Evolutionary conservation across 2,797 vertebrate species (phyloP).

Genomic region (Esox lucius): DNA sequence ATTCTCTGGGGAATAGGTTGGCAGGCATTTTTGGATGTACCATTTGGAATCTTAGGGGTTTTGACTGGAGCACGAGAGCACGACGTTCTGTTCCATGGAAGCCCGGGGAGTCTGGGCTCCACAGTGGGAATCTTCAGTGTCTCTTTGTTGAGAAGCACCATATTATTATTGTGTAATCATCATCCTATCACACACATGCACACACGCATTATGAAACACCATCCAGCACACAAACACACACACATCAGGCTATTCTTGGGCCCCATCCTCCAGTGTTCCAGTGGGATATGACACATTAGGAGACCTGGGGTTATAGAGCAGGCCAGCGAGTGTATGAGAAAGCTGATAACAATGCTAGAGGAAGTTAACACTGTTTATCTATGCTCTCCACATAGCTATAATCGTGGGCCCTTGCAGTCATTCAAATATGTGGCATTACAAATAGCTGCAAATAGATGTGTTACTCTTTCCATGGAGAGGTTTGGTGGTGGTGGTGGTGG

Average conservation of each 20-base stretch:
- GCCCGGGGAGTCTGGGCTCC: slow-evolving; percentile 32
- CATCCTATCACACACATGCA: slow-evolving; percentile 23
- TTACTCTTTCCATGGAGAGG: slow-evolving; percentile 12
- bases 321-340: slow-evolving; percentile 64
- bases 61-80: slow-evolving; percentile 22
- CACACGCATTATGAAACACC: slow-evolving; percentile 23
- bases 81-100: slow-evolving; percentile 15
- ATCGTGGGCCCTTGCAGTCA: slow-evolving; percentile 47
- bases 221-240: slow-evolving; percentile 12
- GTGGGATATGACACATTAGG: slow-evolving; percentile 64
- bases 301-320: slow-evolving; percentile 40
- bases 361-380: slow-evolving; percentile 77
- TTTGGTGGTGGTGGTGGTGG: slow-evolving; percentile 35
- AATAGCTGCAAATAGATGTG: slow-evolving; percentile 50
- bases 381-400: slow-evolving; percentile 54
- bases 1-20: background rate
- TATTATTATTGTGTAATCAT: slow-evolving; percentile 17
- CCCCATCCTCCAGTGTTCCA: slow-evolving; percentile 47
- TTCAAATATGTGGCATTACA: slow-evolving; percentile 60
- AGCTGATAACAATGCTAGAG: slow-evolving; percentile 71
- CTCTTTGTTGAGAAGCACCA: slow-evolving; percentile 32
- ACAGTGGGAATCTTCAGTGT: slow-evolving; percentile 27
- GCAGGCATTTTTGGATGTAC: background rate
- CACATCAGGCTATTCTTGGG: slow-evolving; percentile 63
- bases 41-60: background rate